A percentile compares a stretch with the other conserved stretches of the same genome.
Evolutionary conservation across 2,888 invertebrate genomes (phyloP).

Genomic region (Drosophila longiperda): DNA sequence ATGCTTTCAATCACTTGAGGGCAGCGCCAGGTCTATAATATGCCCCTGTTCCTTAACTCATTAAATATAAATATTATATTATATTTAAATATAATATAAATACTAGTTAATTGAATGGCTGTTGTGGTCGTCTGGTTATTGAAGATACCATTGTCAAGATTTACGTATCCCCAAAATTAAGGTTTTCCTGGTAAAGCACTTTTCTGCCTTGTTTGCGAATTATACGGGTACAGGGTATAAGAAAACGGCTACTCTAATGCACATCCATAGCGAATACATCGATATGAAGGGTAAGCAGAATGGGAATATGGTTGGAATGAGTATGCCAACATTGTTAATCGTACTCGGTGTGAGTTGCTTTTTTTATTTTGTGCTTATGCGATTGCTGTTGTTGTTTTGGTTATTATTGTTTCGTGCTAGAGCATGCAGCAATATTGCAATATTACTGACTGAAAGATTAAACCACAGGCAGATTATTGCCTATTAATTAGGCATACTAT

Average conservation of each 20-base stretch:
- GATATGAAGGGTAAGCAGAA: neutral
- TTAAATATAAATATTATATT: neutral
- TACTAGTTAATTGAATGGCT: neutral
- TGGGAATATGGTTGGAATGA: neutral
- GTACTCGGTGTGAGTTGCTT: neutral
- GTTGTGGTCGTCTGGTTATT: neutral
- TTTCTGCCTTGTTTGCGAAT: neutral
- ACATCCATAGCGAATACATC: conserved; percentile 1
- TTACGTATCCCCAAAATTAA: neutral
- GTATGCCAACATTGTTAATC: neutral
- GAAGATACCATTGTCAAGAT: neutral
- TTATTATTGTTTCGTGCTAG: conserved; percentile 14
- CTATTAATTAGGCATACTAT: conserved; percentile 32
- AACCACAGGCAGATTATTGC: conserved; percentile 37
- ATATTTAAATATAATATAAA: too few species aligned
- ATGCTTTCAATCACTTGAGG: neutral
- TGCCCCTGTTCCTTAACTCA: neutral
- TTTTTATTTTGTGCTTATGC: neutral
- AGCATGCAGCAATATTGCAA: conserved; percentile 52
- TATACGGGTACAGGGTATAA: neutral
- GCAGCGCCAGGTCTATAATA: neutral
- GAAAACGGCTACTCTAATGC: neutral
- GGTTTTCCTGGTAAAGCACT: neutral
- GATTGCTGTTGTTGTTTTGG: neutral
- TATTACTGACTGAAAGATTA: conserved; percentile 44